Base-by-base conservation (phyloP, 1,140 invertebrate species). In the Homalodisca vitripennis region DNA sequence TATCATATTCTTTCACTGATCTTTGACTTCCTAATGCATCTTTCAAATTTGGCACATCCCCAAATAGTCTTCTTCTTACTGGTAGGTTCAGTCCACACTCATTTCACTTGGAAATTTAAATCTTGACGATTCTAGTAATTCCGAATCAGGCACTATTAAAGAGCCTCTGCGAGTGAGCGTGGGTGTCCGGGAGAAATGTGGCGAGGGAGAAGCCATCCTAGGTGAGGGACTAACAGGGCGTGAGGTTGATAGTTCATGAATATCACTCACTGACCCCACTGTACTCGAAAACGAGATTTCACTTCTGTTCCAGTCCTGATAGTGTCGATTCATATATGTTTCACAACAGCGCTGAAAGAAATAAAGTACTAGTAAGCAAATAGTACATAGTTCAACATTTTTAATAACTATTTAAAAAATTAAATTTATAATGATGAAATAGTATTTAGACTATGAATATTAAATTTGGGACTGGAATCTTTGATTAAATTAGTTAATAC, bases 1-100 rank as follows among this genome's bases (percentile, higher is more conserved):
- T n/a, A n/a, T n/a, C n/a, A n/a, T n/a, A n/a, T n/a, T n/a, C n/a
- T n/a, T n/a, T n/a, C n/a, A n/a, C n/a, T n/a, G n/a, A n/a, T n/a
- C n/a, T n/a, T n/a, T n/a, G n/a, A n/a, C n/a, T n/a, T n/a, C n/a
- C n/a, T n/a, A n/a, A n/a, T n/a, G n/a, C n/a, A n/a, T n/a, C n/a
- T n/a, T n/a, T n/a, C n/a, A n/a, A n/a, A n/a, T n/a, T n/a, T n/a
- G n/a, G n/a, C n/a, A n/a, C n/a, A 41, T 6, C 17, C n/a, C 29
- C 55, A 60, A 60, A 60, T 27, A 60, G 26, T 12, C 14, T 60
- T 27, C 55, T 26, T n/a, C 55, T 60, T 41, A 41, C 34, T 10
- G 34, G 34, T 41, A 10, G 6, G 34, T 41, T 41, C 17, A n/a
- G n/a, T 17, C 34, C 6, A 10, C 34, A 41, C 34, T 41, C 6